Percentiles rank a stretch among this genome's conserved stretches.
Conservation (phyloP, 2,113 vertebrate species). For the Mugil cephalus region DNA sequence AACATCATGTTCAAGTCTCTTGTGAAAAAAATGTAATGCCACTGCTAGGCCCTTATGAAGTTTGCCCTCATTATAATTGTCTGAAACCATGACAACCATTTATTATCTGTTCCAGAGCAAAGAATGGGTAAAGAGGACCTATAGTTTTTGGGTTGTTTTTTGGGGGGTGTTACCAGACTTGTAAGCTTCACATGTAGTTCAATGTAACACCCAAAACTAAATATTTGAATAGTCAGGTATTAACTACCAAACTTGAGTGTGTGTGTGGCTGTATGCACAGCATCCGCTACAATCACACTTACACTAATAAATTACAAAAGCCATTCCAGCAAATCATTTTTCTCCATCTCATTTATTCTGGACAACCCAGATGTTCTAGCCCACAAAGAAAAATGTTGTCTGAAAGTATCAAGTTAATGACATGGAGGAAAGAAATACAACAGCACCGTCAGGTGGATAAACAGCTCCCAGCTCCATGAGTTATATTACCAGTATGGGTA, state of each 20-base stretch:
- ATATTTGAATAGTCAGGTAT: constrained; percentile 3
- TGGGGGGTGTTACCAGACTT: neutral
- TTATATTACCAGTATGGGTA: constrained; percentile 16
- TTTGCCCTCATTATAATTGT: neutral
- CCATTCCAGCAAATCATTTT: neutral
- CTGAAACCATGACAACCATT: neutral
- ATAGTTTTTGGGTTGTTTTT: neutral
- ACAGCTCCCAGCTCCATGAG: too few species aligned
- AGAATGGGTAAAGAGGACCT: neutral
- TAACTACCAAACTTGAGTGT: neutral
- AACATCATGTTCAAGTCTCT: neutral
- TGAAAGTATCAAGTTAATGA: constrained; percentile 22
- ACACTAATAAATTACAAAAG: constrained; percentile 27
- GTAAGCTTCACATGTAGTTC: neutral
- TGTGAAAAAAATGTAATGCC: neutral
- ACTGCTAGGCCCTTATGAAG: neutral
- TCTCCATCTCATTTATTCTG: constrained; percentile 37
- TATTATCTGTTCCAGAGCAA: neutral
- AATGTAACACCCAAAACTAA: constrained; percentile 14
- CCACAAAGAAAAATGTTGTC: neutral
- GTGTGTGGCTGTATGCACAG: constrained; percentile 24
- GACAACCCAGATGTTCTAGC: constrained; percentile 13
- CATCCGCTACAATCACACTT: constrained; percentile 20
- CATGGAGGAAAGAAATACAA: constrained; percentile 3
- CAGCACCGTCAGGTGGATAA: neutral